Evolutionary conservation across 2,113 vertebrate species (phyloP).

Genomic region (Elgaria multicarinata): DNA sequence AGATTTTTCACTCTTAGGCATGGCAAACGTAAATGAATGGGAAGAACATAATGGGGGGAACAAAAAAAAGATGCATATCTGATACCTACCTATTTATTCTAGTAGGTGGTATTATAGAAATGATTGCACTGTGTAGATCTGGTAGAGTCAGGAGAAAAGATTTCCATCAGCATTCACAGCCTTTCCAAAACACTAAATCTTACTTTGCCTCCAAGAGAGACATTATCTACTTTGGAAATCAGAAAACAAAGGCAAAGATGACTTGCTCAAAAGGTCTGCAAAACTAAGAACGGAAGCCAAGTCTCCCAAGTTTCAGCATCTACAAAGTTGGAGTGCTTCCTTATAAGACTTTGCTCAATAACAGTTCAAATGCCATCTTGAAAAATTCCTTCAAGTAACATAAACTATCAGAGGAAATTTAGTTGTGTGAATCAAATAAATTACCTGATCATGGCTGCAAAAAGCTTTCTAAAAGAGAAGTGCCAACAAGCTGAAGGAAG

Average conservation of each 20-base stretch:
- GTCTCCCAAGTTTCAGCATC: neutral
- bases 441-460: neutral
- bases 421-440: neutral
- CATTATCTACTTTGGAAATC: neutral
- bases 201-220: neutral
- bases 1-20: neutral
- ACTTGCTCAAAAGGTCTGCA: neutral
- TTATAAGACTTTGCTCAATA: neutral
- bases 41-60: neutral
- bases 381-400: neutral
- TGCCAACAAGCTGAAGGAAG: neutral
- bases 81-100: neutral
- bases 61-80: neutral
- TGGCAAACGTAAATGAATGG: neutral
- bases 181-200: neutral
- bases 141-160: neutral
- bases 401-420: neutral
- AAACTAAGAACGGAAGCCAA: neutral
- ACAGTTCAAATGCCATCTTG: neutral
- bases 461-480: neutral
- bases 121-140: neutral
- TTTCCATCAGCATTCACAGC: neutral
- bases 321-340: neutral
- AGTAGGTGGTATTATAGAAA: neutral
- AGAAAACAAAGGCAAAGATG: neutral